Evolutionary conservation across 2,113 vertebrate species (phyloP).

Genomic region (Neodon shergylaensis): DNA sequence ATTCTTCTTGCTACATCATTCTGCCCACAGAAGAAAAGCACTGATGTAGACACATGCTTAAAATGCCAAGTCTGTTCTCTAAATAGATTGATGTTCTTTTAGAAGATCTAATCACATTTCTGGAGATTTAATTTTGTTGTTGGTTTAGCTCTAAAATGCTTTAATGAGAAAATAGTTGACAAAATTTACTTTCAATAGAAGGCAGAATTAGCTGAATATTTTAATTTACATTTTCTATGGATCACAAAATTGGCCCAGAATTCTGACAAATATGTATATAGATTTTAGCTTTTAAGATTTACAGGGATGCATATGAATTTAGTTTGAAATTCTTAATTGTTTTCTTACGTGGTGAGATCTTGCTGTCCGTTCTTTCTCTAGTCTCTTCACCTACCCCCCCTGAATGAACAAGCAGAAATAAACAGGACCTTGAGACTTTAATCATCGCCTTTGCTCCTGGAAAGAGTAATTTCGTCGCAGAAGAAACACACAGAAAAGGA

Average conservation of each 20-base stretch:
- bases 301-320: background rate
- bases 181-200: conserved; percentile 47
- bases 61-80: conserved; percentile 55
- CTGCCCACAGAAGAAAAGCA: background rate
- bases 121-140: conserved; percentile 43
- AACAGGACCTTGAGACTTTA: conserved; percentile 6
- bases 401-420: conserved; percentile 25
- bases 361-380: background rate
- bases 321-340: conserved; percentile 11
- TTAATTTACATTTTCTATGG: conserved; percentile 2
- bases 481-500: conserved; percentile 46
- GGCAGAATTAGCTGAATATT: conserved; percentile 30
- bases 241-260: background rate
- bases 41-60: conserved; percentile 23
- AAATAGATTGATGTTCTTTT: conserved; percentile 37
- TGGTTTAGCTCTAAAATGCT: conserved; percentile 39
- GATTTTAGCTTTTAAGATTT: background rate
- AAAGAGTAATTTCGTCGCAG: conserved; percentile 46
- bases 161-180: conserved; percentile 9
- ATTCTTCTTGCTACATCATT: conserved; percentile 19
- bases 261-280: background rate
- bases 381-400: background rate
- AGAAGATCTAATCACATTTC: conserved; percentile 50
- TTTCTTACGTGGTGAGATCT: background rate
- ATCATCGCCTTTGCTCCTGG: conserved; percentile 13